Percentiles rank a stretch among this genome's conserved stretches.
These are phyloP conservation scores for Drosophila teissieri DNA, from an alignment of 1,140 invertebrate species.

Conservation along the genomic window DNA sequence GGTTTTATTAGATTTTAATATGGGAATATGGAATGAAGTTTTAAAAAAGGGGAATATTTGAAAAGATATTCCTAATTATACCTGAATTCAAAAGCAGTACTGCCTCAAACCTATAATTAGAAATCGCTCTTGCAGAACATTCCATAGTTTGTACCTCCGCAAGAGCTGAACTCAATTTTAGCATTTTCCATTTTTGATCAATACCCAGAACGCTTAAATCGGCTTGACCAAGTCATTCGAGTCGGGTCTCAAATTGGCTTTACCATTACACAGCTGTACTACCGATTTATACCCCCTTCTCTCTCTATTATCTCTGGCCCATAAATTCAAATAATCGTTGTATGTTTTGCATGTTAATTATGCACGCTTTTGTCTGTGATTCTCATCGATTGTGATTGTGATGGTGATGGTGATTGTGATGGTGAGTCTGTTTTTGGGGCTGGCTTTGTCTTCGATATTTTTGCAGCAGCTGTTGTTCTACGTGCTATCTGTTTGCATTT, in stretches of 20 bases:
- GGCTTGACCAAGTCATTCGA: conserved; percentile 12
- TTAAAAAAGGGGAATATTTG: too few relatives aligned
- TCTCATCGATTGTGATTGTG: conserved; percentile 31
- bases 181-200: conserved; percentile 3
- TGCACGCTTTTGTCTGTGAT: conserved; percentile 30
- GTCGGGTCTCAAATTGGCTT: conserved; percentile 2
- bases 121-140: too few relatives aligned
- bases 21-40: too few relatives aligned
- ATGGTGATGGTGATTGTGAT: conserved; percentile 27
- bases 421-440: conserved; percentile 32
- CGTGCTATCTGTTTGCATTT: conserved; percentile 8
- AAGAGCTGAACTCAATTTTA: conserved; percentile 1
- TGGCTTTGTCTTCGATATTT: conserved; percentile 27
- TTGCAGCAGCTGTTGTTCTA: conserved; percentile 25
- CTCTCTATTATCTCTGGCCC: conserved; percentile 2
- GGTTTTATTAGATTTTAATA: too few relatives aligned
- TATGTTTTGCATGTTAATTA: conserved; percentile 80
- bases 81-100: too few relatives aligned
- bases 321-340: conserved; percentile 75
- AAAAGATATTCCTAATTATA: too few relatives aligned
- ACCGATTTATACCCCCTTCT: neutral
- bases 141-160: too few relatives aligned
- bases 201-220: neutral
- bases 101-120: too few relatives aligned
- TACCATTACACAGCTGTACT: conserved; percentile 19